A percentile compares a stretch with the other conserved stretches of the same genome.
phyloP scores from a whole-genome alignment of 2,888 invertebrate genomes.

The Buathra laborator region DNA sequence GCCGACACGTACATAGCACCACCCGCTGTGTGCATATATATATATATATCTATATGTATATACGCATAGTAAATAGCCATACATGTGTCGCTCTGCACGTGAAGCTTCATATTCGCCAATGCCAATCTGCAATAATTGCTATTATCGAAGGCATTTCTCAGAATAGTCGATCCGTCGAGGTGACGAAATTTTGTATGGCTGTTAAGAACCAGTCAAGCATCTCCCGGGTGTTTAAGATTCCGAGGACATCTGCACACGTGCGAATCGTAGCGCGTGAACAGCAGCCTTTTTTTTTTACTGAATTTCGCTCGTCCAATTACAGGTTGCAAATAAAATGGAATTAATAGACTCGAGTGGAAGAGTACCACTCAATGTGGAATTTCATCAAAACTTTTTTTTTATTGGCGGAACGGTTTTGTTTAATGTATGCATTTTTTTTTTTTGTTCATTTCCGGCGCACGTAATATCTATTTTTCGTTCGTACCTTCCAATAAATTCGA shows the following conservation, averaged over 20 bases:
- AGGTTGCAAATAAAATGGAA: neutral
- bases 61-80: neutral
- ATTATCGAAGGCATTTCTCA: constrained; percentile 19
- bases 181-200: constrained; percentile 17
- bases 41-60: neutral
- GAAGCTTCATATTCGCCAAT: constrained; percentile 6
- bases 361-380: neutral
- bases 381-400: neutral
- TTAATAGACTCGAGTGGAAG: neutral
- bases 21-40: neutral
- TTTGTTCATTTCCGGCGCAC: neutral
- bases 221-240: neutral
- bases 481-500: neutral
- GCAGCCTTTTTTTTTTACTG: neutral
- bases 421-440: neutral
- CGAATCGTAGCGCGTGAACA: neutral
- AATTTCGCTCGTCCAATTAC: neutral
- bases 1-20: constrained; percentile 7
- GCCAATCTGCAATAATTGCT: constrained; percentile 38
- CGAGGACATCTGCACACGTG: no score
- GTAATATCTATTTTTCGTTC: neutral
- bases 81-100: constrained; percentile 7
- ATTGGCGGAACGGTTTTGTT: neutral
- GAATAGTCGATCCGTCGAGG: constrained; percentile 33
- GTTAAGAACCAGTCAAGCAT: neutral